These are phyloP conservation scores for Peromyscus maniculatus DNA, from an alignment of 2,113 vertebrate genomes.

Conservation along the genomic window DNA sequence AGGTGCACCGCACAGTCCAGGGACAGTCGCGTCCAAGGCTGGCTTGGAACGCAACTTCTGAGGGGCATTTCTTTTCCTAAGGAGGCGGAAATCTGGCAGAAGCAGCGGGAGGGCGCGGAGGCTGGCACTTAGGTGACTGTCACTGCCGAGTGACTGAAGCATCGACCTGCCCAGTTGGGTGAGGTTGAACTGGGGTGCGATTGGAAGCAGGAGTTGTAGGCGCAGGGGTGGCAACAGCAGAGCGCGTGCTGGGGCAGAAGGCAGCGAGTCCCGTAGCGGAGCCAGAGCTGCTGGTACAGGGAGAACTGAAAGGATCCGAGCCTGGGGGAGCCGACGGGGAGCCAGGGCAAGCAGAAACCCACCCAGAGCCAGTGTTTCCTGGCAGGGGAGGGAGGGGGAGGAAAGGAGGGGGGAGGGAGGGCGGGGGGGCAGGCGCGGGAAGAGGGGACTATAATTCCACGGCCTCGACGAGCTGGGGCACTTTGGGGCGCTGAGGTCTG, in stretches of 20 bases:
- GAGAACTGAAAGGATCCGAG: not conserved
- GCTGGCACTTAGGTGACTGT: not conserved
- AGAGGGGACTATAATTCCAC: conserved; percentile 78
- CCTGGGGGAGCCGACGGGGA: not conserved
- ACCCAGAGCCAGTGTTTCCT: conserved; percentile 40
- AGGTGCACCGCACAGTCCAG: not conserved
- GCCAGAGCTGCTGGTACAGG: conserved; percentile 13
- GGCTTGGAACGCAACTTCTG: conserved; percentile 64
- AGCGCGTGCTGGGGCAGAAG: not conserved
- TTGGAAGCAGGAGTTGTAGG: not conserved
- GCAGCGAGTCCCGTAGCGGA: conserved; percentile 14
- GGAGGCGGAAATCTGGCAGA: not conserved
- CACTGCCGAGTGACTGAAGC: not conserved
- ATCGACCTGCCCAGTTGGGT: not conserved
- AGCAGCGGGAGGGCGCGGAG: conserved; percentile 2
- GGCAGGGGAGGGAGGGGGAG: conserved; percentile 66
- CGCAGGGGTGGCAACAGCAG: conserved; percentile 16
- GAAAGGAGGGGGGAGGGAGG: conserved; percentile 39
- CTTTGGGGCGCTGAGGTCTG: conserved; percentile 63
- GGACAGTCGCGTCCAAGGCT: not conserved
- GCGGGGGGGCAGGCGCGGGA: conserved; percentile 53
- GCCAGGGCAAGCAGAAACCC: not conserved
- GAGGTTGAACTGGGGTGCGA: not conserved
- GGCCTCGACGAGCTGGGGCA: conserved; percentile 57
- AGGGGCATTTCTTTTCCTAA: conserved; percentile 59